These are phyloP conservation scores for Frankliniella intonsa DNA, from an alignment of 2,888 invertebrate genomes.

Conservation along the genomic window DNA sequence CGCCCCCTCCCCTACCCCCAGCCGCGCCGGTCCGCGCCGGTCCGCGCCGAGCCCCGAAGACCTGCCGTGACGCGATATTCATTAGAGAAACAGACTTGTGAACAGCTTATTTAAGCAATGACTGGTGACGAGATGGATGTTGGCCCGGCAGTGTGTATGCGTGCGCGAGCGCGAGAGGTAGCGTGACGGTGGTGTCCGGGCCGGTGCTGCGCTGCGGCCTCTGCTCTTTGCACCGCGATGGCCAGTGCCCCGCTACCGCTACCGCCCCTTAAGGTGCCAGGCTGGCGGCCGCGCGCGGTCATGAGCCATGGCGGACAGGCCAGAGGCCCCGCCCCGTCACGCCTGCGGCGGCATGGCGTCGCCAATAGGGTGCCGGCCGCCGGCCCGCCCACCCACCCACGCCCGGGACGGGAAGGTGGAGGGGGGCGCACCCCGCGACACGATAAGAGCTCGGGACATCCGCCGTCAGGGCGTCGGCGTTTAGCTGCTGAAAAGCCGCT, in stretches of 20 bases:
- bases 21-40: no score
- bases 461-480: no score
- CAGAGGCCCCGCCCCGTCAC: background rate
- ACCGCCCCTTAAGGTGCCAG: no score
- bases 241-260: no score
- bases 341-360: background rate
- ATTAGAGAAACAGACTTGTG: conserved; percentile 13
- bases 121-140: background rate
- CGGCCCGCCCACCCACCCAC: background rate
- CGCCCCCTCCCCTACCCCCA: background rate
- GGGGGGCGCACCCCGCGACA: no score
- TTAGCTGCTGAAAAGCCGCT: no score
- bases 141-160: background rate
- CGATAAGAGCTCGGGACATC: no score
- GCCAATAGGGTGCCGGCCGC: background rate
- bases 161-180: background rate
- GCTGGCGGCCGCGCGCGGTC: no score
- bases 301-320: no score
- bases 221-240: no score
- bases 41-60: no score
- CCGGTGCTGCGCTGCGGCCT: background rate
- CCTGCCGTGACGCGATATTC: conserved; percentile 1
- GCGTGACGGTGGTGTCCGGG: background rate
- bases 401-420: no score
- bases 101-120: conserved; percentile 25